Conservation (phyloP, 1,140 invertebrate species). For the Cotesia chilonis region DNA sequence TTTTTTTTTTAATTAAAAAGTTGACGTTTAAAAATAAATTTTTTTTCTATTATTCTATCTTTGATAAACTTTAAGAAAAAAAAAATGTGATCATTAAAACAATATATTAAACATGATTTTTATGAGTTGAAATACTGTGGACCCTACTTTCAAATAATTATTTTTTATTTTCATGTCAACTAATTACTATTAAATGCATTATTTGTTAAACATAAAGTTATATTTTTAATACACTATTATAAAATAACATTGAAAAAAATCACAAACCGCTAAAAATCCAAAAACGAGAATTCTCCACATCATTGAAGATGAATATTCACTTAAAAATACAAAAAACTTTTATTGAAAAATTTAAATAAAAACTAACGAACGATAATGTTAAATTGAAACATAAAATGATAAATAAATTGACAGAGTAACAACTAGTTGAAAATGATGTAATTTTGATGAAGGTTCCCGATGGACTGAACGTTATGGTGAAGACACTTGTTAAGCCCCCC, state of each 20-base stretch:
- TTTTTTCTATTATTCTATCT: no score
- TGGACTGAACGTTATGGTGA: conserved; percentile 57
- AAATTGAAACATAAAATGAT: background rate
- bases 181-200: no score
- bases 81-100: no score
- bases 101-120: no score
- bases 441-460: conserved; percentile 57
- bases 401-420: conserved; percentile 13
- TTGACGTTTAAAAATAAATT: no score
- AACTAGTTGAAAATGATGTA: conserved; percentile 45
- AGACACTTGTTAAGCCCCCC: conserved; percentile 45
- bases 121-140: no score
- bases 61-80: no score
- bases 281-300: conserved; percentile 60
- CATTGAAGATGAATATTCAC: conserved; percentile 34
- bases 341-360: background rate
- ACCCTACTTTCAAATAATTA: no score
- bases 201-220: no score
- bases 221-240: background rate
- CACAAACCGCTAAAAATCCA: conserved; percentile 56
- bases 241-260: conserved; percentile 1
- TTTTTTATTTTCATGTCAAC: no score
- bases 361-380: background rate
- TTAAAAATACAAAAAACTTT: conserved; percentile 18
- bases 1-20: no score